These are phyloP conservation scores for Pyrochroa serraticornis DNA, from an alignment of 2,888 invertebrate species.

Conservation along the genomic window DNA sequence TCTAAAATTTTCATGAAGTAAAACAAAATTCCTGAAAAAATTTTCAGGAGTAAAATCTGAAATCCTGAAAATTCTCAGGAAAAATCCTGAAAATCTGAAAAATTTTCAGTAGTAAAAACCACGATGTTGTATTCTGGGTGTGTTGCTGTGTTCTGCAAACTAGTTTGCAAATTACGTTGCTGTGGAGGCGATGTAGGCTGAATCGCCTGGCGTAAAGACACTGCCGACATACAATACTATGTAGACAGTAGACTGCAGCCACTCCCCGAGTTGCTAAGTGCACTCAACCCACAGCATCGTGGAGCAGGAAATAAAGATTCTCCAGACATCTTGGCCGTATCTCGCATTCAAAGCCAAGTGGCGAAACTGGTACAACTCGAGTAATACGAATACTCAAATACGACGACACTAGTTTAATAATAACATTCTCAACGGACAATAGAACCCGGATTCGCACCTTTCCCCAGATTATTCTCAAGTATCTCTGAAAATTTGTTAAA, in stretches of 20 bases:
- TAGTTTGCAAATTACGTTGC: too few species aligned
- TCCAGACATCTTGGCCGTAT: constrained; percentile 27
- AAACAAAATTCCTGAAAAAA: too few species aligned
- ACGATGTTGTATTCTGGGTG: too few species aligned
- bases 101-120: too few species aligned
- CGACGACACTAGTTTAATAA: constrained; percentile 21
- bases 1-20: too few species aligned
- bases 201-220: neutral
- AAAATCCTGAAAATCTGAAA: too few species aligned
- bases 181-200: too few species aligned
- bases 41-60: too few species aligned
- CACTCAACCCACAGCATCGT: constrained; percentile 19
- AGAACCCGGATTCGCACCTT: constrained; percentile 1
- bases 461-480: neutral
- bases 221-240: constrained; percentile 17
- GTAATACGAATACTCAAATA: constrained; percentile 27
- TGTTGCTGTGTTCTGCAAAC: too few species aligned
- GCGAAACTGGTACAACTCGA: constrained; percentile 30
- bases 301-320: constrained; percentile 29
- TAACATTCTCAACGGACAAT: constrained; percentile 4
- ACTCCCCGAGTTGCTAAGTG: constrained; percentile 27
- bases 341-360: constrained; percentile 32
- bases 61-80: too few species aligned
- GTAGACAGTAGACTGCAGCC: constrained; percentile 20
- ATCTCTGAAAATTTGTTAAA: too few species aligned